Evolutionary conservation across 2,888 invertebrate species (phyloP), one percentile per base, ranked within the genome.

Genomic region (Arrhopalites spinosus): DNA sequence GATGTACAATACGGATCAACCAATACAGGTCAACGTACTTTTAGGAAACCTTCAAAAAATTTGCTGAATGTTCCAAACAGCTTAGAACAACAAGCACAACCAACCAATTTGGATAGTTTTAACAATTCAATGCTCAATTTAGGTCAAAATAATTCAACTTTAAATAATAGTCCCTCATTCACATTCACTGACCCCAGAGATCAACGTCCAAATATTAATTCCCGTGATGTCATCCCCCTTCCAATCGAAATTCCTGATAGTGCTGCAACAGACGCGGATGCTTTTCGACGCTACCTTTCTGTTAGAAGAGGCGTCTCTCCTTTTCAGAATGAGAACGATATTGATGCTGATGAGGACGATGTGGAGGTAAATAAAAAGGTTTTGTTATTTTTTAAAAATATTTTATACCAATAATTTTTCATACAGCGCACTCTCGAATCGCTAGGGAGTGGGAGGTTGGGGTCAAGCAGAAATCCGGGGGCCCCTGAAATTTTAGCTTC

Each of bases 251-350:
- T 82, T 13, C 81, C 82, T 5, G 80, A 80, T 11, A 43, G 50
- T 15, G 36, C n/a, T n/a, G 78, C 81, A 13, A 76, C 79, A 0
- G 81, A 82, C 45, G 78, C 72, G 11, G 81, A 81, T 13, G 80
- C 81, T 23, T 80, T 82, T 77, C 80, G 81, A 20, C 81, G 81
- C 29, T 81, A 82, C 67, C 78, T 81, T 30, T 78, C 81, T 72
- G 80, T 81, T 80, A 80, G 80, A 77, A 76, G 78, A 15, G 80
- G 79, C 74, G 79, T 78, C 64, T 67, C 61, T 68, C 70, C 79
- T 63, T 66, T 61, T 74, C 13, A 27, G 25, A 59, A 56, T 67
- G 20, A 53, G 8, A 11, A 47, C 20, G 50, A 59, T 1, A 30
- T 20, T 8, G 47, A 74, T 68, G 53, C 20, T 36, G 67, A 47